A percentile compares a stretch with the other conserved stretches of the same genome.
phyloP scores from a whole-genome alignment of 23 tunicate species.

The Ciona savignyi region DNA sequence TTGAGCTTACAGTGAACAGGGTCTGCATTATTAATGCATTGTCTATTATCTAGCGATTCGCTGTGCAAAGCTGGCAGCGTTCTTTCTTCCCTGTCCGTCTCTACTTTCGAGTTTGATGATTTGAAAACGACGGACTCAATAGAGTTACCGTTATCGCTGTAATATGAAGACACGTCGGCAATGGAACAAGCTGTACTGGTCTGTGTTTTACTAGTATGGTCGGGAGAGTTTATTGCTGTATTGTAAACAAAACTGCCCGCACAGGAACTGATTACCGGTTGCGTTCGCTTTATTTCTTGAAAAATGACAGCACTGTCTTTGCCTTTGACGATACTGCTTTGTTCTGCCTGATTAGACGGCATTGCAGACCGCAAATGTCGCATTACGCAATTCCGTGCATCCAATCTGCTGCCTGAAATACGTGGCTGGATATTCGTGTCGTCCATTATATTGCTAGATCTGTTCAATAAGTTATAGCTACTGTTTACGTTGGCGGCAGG shows the following conservation, averaged over 20 bases:
- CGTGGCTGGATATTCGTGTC: background rate
- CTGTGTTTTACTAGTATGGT: too few relatives aligned
- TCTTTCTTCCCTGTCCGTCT: background rate
- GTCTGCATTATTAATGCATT: background rate
- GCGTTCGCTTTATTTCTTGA: too few relatives aligned
- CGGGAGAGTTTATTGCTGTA: background rate
- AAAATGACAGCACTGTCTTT: too few relatives aligned
- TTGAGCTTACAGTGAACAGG: background rate
- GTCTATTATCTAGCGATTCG: background rate
- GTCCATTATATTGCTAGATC: background rate
- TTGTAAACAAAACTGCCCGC: background rate
- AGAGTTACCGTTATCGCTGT: background rate
- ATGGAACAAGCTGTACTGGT: too few relatives aligned
- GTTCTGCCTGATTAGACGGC: background rate
- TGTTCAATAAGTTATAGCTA: background rate
- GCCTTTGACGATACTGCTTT: too few relatives aligned
- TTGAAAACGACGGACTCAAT: background rate
- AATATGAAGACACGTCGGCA: background rate
- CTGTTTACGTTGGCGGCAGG: background rate
- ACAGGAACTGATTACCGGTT: too few relatives aligned
- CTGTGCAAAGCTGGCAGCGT: background rate
- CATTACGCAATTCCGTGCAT: background rate
- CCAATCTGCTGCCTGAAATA: background rate
- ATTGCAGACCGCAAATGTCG: background rate
- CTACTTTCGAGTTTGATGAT: background rate